phyloP scores from a whole-genome alignment of 92 coral and sea anemone genomes.

The Siderastrea siderea region DNA sequence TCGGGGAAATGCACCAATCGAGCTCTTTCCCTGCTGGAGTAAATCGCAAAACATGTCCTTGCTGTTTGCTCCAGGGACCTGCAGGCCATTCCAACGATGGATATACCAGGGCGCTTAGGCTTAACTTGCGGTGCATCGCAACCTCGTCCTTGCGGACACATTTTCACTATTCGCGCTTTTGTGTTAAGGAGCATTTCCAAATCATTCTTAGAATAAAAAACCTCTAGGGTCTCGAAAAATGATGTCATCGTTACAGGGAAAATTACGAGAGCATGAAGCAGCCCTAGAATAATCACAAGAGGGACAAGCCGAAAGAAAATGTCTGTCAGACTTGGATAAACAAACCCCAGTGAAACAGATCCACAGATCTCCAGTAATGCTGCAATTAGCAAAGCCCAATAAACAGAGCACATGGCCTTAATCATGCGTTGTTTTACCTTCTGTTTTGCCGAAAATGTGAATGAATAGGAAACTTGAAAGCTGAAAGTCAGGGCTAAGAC shows the following conservation, averaged over 20 bases:
- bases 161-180: too few relatives aligned
- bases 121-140: background rate
- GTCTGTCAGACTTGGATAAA: constrained; percentile 21
- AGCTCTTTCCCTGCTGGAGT: constrained; percentile 70
- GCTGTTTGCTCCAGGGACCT: constrained; percentile 71
- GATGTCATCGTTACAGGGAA: background rate
- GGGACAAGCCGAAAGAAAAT: constrained; percentile 25
- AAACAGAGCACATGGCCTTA: constrained; percentile 10
- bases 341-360: constrained; percentile 47
- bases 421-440: background rate
- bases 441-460: constrained; percentile 2
- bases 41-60: constrained; percentile 81
- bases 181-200: too few relatives aligned
- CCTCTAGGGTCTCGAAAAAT: background rate
- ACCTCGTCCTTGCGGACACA: background rate
- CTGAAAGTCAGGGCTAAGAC: constrained; percentile 29
- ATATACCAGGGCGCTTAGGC: background rate
- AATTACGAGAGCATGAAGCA: constrained; percentile 1
- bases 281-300: background rate
- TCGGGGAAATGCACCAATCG: constrained; percentile 58
- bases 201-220: background rate
- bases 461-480: constrained; percentile 29
- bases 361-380: background rate
- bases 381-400: background rate
- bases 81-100: constrained; percentile 81